Base-by-base conservation (phyloP, 30 jellyfish, hydroid and myxozoan genomes). In the Phacellophora camtschatica region DNA sequence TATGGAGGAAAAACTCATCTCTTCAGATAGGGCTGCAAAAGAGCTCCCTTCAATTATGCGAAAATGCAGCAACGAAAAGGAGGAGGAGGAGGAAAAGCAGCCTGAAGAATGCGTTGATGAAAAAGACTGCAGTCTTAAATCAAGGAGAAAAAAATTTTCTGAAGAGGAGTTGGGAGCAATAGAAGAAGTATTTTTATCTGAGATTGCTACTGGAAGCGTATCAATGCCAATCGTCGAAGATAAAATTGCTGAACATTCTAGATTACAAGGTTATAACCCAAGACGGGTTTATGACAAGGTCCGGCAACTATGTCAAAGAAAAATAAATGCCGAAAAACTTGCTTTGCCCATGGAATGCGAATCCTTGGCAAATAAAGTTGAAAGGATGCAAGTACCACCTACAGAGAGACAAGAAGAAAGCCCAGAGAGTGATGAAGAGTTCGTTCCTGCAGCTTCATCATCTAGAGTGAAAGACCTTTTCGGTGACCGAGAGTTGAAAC, bases 11-110 rank as follows among this genome's bases (percentile, higher is more conserved):
- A 71, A 71, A 31, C 34, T 51, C 6, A 6, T 7, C 37, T 71
- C 85, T 1, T 71, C 85, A 31, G 85, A 49, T 71, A 31, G 85
- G 71, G 85, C 85, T 27, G 74, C 85, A 31, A 54, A n/a, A 71
- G 85, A 31, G 58, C 41, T 51, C 9, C 85, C 74, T 10, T 1
- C 30, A 8, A 35, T 50, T 15, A 71, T 71, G 74, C 73, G 73
- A 9, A 41, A 67, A 36, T 20, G 43, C 66, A 67, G 4, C 30
- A 29, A 29, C 32, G 58, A 67, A 22, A 18, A 39, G 9, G 82
- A 34, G 42, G 49, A 39, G 37, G 43, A 67, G 41, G 5, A 9
- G 3, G 66, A 67, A 67, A 48, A 67, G 39, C 32, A 2, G 64
- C 23, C 11, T 27, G 66, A 67, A 20, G 67, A 67, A 18, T 16